Base-by-base conservation (phyloP, 2,113 vertebrate species). In the Gymnarchus niloticus region DNA sequence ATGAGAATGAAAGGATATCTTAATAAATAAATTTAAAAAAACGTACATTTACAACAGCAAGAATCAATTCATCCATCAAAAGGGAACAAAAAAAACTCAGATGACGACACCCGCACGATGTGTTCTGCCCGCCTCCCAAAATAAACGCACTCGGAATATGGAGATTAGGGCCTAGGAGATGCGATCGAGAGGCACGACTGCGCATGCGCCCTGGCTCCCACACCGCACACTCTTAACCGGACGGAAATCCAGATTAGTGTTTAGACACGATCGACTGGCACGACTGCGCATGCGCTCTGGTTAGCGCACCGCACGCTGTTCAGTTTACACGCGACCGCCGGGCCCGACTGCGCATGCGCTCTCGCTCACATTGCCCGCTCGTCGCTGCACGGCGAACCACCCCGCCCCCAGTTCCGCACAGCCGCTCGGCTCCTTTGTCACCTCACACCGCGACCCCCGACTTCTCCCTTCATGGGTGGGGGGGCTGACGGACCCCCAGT, bases 341-440 rank as follows among this genome's bases (percentile, higher is more conserved):
- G 59, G 25, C 25, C 2, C 59, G 7, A 65, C n/a, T 23, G n/a
- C 21, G n/a, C 59, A 65, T 23, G 21, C 19, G 59, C 2, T 17
- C 59, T 65, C 7, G 3, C 59, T 8, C 59, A 7, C 59, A 57
- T 25, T 7, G 25, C n/a, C 2, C 59, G 59, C 59, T 65, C 7
- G 7, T 65, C 19, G 25, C n/a, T 65, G 59, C 59, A 65, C 59
- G 25, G 59, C 59, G 21, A 65, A 65, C 25, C 80, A n/a, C 80
- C 80, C 23, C 51, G 23, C 51, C 44, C 49, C 46, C 80, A 54
- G 49, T n/a, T 46, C 76, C 44, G 76, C 37, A 44, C 76, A 78
- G 41, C 76, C 41, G 49, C 80, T 49, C 49, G 49, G 23, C 80
- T 54, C 80, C 80, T 54, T 82, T 82, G 80, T 82, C 48, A 82